phyloP scores from a whole-genome alignment of 2,888 invertebrate genomes.

The Agrotis clavis region DNA sequence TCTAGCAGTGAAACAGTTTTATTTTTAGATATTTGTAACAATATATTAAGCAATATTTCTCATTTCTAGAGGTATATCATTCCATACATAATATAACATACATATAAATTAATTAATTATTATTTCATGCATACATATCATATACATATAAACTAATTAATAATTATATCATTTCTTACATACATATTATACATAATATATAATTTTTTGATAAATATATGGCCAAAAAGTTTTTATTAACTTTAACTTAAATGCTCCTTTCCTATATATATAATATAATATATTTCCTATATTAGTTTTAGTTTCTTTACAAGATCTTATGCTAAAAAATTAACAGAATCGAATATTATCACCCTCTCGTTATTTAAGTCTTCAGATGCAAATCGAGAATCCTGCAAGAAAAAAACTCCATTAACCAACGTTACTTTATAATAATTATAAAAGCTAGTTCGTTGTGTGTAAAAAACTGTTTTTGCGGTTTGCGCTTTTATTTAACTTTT shows the following conservation, averaged over 20 bases:
- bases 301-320: constrained; percentile 44
- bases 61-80: constrained; percentile 7
- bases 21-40: constrained; percentile 6
- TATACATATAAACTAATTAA: background rate
- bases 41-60: constrained; percentile 10
- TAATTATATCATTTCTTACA: constrained; percentile 11
- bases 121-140: background rate
- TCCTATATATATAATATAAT: too few species aligned
- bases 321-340: constrained; percentile 54
- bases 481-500: too few species aligned
- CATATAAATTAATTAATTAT: constrained; percentile 5
- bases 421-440: too few species aligned
- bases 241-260: constrained; percentile 16
- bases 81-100: too few species aligned
- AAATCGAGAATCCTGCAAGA: constrained; percentile 68
- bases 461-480: too few species aligned
- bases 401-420: constrained; percentile 8
- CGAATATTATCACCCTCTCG: constrained; percentile 43
- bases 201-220: constrained; percentile 43
- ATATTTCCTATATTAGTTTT: constrained; percentile 29
- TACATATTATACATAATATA: constrained; percentile 5
- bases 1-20: constrained; percentile 26
- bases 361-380: constrained; percentile 61
- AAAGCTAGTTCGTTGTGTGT: too few species aligned
- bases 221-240: constrained; percentile 33